phyloP scores from a whole-genome alignment of 1,140 invertebrate genomes.

The Camponotus vicinus region DNA sequence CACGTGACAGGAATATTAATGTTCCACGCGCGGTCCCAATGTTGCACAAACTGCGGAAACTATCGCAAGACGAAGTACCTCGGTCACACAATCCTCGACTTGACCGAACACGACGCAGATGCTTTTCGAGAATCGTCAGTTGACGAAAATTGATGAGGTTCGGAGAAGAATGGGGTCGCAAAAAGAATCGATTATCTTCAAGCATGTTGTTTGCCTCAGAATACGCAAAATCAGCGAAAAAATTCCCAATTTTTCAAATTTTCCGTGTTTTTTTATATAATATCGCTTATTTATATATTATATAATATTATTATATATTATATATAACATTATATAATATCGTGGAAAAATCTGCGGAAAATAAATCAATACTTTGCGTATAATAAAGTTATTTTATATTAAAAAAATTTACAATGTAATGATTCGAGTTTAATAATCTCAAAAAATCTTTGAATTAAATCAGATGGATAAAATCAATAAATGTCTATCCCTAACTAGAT shows the following conservation, averaged over 20 bases:
- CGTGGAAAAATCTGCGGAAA: conserved; percentile 2
- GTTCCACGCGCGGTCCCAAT: conserved; percentile 38
- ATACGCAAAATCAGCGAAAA: conserved; percentile 27
- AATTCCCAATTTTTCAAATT: conserved; percentile 30
- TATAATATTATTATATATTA: not conserved
- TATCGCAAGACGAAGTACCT: conserved; percentile 63
- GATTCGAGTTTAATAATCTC: conserved; percentile 32
- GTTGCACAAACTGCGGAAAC: conserved; percentile 60
- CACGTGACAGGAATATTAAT: conserved; percentile 70
- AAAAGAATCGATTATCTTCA: conserved; percentile 49
- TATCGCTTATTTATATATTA: not conserved
- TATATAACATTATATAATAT: not conserved
- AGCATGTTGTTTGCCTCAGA: conserved; percentile 12
- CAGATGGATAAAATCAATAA: conserved; percentile 37
- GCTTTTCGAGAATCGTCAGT: conserved; percentile 50
- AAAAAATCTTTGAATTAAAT: conserved; percentile 68
- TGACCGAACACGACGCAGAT: conserved; percentile 41
- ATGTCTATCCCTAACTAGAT: conserved; percentile 28
- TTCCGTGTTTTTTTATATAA: not conserved
- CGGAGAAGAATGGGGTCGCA: conserved; percentile 38
- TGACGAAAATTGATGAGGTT: conserved; percentile 60
- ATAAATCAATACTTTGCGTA: conserved; percentile 60
- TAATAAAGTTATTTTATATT: conserved; percentile 45
- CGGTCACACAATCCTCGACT: conserved; percentile 42
- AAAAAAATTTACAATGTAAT: conserved; percentile 33